A percentile compares a stretch with the other conserved stretches of the same genome.
Conservation (phyloP, 2,888 invertebrate species). For the Chelonus formosanus region DNA sequence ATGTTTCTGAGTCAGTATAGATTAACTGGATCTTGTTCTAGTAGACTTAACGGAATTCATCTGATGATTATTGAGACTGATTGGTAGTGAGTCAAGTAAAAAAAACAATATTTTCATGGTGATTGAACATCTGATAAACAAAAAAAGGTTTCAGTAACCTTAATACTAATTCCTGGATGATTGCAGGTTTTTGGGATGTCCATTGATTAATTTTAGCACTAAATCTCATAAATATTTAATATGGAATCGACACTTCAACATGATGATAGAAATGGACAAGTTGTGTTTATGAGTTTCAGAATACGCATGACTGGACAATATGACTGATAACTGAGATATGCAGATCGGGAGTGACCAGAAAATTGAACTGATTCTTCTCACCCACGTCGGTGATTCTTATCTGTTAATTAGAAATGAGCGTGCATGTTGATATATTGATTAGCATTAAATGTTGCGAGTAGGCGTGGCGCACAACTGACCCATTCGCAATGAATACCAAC, state of each 20-base stretch:
- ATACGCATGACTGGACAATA: conserved; percentile 17
- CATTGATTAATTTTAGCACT: too few relatives aligned
- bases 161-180: conserved; percentile 39
- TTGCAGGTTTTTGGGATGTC: too few relatives aligned
- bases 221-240: background rate
- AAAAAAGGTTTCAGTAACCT: conserved; percentile 50
- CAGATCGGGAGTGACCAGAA: conserved; percentile 13
- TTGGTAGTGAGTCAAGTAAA: conserved; percentile 25
- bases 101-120: conserved; percentile 42
- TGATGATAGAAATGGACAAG: conserved; percentile 1
- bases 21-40: background rate
- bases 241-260: background rate
- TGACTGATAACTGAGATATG: conserved; percentile 15
- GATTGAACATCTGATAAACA: conserved; percentile 31
- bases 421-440: conserved; percentile 37
- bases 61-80: conserved; percentile 12
- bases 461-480: conserved; percentile 12
- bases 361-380: conserved; percentile 28
- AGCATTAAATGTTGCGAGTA: conserved; percentile 30
- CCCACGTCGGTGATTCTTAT: conserved; percentile 34
- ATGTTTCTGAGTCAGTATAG: conserved; percentile 11
- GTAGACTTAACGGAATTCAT: background rate
- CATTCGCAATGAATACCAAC: background rate
- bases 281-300: conserved; percentile 1
- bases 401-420: conserved; percentile 38